Base-by-base conservation (phyloP, 2,113 vertebrate species). In the Haemorhous mexicanus region DNA sequence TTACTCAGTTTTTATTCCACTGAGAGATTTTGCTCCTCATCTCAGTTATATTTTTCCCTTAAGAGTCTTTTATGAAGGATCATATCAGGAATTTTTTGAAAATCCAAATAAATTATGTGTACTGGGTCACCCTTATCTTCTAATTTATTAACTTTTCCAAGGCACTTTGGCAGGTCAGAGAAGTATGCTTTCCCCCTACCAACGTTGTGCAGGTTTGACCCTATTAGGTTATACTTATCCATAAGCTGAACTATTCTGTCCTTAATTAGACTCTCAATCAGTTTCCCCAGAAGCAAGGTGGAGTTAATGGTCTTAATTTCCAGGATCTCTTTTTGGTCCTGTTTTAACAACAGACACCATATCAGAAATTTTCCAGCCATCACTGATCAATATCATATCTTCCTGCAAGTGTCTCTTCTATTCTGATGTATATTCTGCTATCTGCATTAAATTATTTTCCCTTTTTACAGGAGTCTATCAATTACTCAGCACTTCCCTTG, bases 81-180 rank as follows among this genome's bases (percentile, higher is more conserved):
- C 3, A 4, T 61, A 90, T 76, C 4, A 5, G n/a, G 70, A 61
- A 12, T 50, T 88, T 93, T 94, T 92, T 93, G 6, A 20, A 94
- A 90, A 88, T 88, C 47, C 59, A 90, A 70, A 80, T 78, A 75
- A 86, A 81, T 86, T 88, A 72, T 94, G 56, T 59, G 88, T 85
- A 68, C 77, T 15, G 50, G 72, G 68, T 94, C 82, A 96, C 26
- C 32, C 69, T 74, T 90, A 88, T 80, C 72, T 93, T 78, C 39
- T 93, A 74, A 93, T 91, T 91, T 93, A 94, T 94, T 96, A 95
- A 93, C 90, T 90, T 92, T 95, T 89, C 41, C 61, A 86, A 86
- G 83, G 82, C 61, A 86, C 44, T 93, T 86, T 7, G 84, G 64
- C 27, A 49, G 35, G 88, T 89, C 90, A 83, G 67, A 84, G 33